Base-by-base conservation (phyloP, 1,140 invertebrate species). In the Drosophila bipectinata region DNA sequence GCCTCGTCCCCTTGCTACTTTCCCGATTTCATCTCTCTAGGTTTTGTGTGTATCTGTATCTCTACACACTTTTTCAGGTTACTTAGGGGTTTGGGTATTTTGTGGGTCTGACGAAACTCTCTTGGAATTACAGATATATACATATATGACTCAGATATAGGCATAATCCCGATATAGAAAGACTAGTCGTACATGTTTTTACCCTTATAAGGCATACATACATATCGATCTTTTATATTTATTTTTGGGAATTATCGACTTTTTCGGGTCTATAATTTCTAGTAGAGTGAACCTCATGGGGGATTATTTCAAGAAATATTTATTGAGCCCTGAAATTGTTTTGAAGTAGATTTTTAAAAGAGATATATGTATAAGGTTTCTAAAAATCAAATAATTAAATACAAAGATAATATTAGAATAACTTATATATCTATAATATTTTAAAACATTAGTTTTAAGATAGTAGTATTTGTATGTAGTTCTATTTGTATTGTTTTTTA, bases 201-300 rank as follows among this genome's bases (percentile, higher is more conserved):
- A 37, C n/a, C 59, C 3, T 39, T 21, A 44, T 28, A 21, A 21
- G 18, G 26, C 7, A n/a, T 26, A 41, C 7, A n/a, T 26, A 41
- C 39, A 32, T 21, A 24, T 30, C 41, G 24, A 39, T 21, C 32
- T 48, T 54, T 72, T 59, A 56, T 55, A 48, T 24, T 60, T 74
- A 79, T 76, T 63, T 85, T 76, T 49, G 57, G 77, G 48, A 64
- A 60, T 61, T 76, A 57, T 63, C 51, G 57, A 30, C 51, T 45
- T 37, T 39, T 44, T 45, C 10, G 39, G 37, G 1, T 71, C 28
- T 34, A 48, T 51, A 61, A 53, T 62, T 39, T 26, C 30, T 57
- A 52, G 30, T 41, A 9, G 44, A 21, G 41, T 64, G 66, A 9
- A 51, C 53, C 21, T 12, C 9, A 15, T 3, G 10, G 6, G 5